Evolutionary conservation across 2,797 vertebrate genomes (phyloP), one percentile per base, ranked within the genome.

Genomic region (Hydrocynus forskahlii): DNA sequence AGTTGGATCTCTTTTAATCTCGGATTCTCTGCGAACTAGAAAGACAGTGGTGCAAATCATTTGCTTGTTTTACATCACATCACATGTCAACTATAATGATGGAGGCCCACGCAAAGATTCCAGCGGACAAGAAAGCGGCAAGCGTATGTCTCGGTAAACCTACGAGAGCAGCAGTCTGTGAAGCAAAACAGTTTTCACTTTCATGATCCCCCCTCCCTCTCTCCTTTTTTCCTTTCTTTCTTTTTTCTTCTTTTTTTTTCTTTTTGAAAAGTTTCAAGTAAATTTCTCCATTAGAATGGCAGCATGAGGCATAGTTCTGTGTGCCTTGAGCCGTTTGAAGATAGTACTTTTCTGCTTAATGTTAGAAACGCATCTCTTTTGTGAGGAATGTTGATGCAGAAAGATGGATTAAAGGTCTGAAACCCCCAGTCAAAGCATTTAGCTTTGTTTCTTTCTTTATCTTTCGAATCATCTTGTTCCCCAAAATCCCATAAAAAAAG

Each of bases 21-120:
- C 78, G 35, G 72, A 84, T 90, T 85, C 83, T 84, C 79, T 79
- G 79, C 54, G 23, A 81, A 84, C 85, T 77, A 86, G 35, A 91
- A 75, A 86, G 76, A 84, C 83, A 84, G 81, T 82, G 79, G 86
- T 80, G 88, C 83, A 91, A 90, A 92, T 88, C 71, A 89, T 87
- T 89, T 89, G 78, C 85, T 88, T 91, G 86, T 90, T 92, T 90
- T 88, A 91, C 88, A 88, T 92, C 89, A 80, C 79, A 89, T 88
- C 87, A 90, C 86, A 92, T 89, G 87, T 90, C 89, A 91, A 75
- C 89, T 89, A 87, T 92, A 92, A 92, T 93, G 90, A 94, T 91
- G 87, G 87, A 91, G 86, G 86, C 89, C 89, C 89, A 89, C 87
- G 85, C 85, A 29, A 89, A 87, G 82, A 90, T 89, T 89, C 78